Conservation (phyloP, 2,113 vertebrate genomes). For the Sterrhoptilus dennistouni region DNA sequence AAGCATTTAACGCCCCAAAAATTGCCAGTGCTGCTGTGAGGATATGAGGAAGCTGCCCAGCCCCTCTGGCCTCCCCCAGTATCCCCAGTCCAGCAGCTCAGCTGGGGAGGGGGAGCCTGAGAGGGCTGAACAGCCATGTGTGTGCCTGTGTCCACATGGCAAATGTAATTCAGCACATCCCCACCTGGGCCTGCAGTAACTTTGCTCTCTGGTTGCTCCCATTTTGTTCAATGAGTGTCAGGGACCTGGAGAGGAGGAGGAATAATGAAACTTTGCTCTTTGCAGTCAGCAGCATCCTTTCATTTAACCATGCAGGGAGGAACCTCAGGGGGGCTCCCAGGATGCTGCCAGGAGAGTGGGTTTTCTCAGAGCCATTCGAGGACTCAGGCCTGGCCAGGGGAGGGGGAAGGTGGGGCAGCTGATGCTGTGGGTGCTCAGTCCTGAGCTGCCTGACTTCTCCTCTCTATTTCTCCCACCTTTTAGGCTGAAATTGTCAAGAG, state of each 20-base stretch:
- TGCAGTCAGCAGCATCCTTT: not conserved
- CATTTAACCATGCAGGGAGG: not conserved
- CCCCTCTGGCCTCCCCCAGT: not conserved
- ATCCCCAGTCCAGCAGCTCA: not conserved
- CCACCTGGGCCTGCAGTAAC: not conserved
- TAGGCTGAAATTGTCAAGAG: conserved; percentile 98
- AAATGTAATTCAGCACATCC: not conserved
- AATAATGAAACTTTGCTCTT: not conserved
- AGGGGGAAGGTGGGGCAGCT: not conserved
- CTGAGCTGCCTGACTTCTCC: not conserved
- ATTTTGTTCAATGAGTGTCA: fast-evolving
- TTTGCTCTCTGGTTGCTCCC: not conserved
- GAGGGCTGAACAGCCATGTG: not conserved
- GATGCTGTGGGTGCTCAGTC: not conserved
- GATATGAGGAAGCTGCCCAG: not conserved
- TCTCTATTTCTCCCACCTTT: not conserved
- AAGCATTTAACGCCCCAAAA: not conserved
- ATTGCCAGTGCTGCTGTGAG: not conserved
- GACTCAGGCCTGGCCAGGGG: not conserved
- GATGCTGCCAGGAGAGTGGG: not conserved
- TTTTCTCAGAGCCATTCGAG: not conserved
- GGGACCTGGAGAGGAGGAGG: not conserved
- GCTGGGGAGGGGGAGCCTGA: not conserved
- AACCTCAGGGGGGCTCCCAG: not conserved
- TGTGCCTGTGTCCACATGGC: not conserved